phyloP scores from a whole-genome alignment of 2,888 invertebrate species.

The Cylloceria caligata region DNA sequence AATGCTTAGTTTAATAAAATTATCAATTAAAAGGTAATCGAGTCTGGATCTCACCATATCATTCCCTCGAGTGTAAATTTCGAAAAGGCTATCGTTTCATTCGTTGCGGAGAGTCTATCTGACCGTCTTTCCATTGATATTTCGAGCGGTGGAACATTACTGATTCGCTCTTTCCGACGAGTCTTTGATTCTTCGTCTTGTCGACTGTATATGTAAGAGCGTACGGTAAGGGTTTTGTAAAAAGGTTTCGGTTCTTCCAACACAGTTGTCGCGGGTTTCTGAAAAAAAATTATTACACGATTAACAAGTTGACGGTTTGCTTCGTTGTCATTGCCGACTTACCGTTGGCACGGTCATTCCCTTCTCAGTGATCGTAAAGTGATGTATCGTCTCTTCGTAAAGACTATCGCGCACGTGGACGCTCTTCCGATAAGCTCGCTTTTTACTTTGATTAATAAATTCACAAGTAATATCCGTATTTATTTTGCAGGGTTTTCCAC shows the following conservation, averaged over 20 bases:
- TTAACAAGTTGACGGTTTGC: constrained; percentile 4
- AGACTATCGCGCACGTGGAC: constrained; percentile 72
- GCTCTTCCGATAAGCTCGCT: constrained; percentile 80
- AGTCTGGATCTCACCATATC: constrained; percentile 75
- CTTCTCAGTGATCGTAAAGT: constrained; percentile 83
- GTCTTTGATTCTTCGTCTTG: constrained; percentile 77
- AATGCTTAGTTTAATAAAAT: neutral
- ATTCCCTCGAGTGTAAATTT: constrained; percentile 78
- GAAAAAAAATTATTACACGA: constrained; percentile 50
- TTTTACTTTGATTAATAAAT: constrained; percentile 82
- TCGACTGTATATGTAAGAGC: constrained; percentile 76
- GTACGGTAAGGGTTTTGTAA: constrained; percentile 77
- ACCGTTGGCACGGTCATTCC: constrained; percentile 80
- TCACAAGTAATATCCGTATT: constrained; percentile 80
- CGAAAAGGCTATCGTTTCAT: constrained; percentile 69
- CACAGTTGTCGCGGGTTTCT: constrained; percentile 74
- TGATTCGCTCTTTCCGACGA: constrained; percentile 75
- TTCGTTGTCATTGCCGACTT: constrained; percentile 58
- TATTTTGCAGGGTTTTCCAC: constrained; percentile 79
- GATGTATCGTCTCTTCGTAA: constrained; percentile 76
- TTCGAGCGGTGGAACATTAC: constrained; percentile 75
- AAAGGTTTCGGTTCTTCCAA: constrained; percentile 76
- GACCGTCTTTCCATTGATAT: constrained; percentile 68
- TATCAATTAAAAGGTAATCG: neutral
- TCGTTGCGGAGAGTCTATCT: constrained; percentile 36